phyloP scores from a whole-genome alignment of 2,888 invertebrate species.

The Anodontia alba region DNA sequence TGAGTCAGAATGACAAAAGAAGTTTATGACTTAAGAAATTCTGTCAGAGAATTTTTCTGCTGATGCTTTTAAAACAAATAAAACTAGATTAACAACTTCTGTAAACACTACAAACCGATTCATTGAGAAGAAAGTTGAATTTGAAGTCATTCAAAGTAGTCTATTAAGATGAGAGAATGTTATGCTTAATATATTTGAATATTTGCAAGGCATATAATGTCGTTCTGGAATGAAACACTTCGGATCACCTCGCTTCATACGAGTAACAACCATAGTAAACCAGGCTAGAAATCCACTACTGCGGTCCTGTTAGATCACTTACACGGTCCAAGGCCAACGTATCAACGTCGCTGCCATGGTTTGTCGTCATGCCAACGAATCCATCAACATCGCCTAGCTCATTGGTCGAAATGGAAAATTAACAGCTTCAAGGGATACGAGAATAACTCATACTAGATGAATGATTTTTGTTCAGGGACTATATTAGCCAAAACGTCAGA shows the following conservation, averaged over 20 bases:
- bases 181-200: constrained; percentile 18
- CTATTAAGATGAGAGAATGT: constrained; percentile 18
- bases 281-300: background rate
- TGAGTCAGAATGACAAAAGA: too few relatives aligned
- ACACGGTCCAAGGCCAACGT: constrained; percentile 8
- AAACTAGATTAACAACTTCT: background rate
- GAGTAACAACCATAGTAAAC: constrained; percentile 10
- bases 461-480: background rate
- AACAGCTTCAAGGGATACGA: constrained; percentile 13
- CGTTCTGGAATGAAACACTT: constrained; percentile 61
- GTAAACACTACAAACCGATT: background rate
- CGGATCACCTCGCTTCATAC: constrained; percentile 28
- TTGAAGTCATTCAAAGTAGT: background rate
- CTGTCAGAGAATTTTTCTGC: too few relatives aligned
- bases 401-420: constrained; percentile 13
- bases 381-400: background rate
- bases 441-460: background rate
- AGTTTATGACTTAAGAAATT: too few relatives aligned
- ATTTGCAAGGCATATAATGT: constrained; percentile 20
- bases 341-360: constrained; percentile 17
- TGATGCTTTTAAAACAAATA: too few relatives aligned
- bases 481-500: too few relatives aligned
- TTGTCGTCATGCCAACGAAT: constrained; percentile 21
- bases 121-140: background rate
- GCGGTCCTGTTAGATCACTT: constrained; percentile 13